Evolutionary conservation across 2,113 vertebrate genomes (phyloP), one percentile per base, ranked within the genome.

Genomic region (Rhynchomys soricoides): DNA sequence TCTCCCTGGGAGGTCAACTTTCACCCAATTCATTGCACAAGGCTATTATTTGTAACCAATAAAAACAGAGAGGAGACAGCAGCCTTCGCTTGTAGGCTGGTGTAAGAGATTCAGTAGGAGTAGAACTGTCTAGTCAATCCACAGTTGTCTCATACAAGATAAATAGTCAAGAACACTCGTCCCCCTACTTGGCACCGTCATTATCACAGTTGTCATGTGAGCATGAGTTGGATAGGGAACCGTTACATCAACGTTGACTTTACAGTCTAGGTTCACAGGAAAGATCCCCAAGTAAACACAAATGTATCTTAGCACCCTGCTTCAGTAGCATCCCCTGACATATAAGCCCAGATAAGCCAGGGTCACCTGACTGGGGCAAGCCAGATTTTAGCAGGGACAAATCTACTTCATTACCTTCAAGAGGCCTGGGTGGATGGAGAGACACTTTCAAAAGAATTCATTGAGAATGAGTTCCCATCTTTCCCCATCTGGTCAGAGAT

Each of bases 281-380:
- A 83, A 70, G 73, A 71, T 52, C 45, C 50, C 57, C 55, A 45
- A 71, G 74, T 57, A 89, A 87, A 88, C 57, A 86, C 0, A 77
- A 16, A 52, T 0, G 3, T 52, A 22, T 19, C 17, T 62, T 34
- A 26, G 10, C 21, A 4, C 43, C 59, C 64, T 12, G 48, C 43
- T 50, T 82, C 75, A 66, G 81, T 77, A 88, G 87, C 26, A 90
- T 5, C 89, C 62, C 15, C 1, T 0, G 86, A 57, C 78, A 91
- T 78, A 48, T 71, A 7, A 59, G 66, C 55, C 48, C 74, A 64
- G 86, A 91, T 94, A 97, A 97, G 43, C 85, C 75, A 77, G 62
- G 37, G 89, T 95, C 89, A 90, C 87, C 94, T 48, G 62, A 75
- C 68, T 37, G 31, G 52, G 77, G 82, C 40, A 91, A 37, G 50